Percentiles rank a stretch among this genome's conserved stretches.
These are phyloP conservation scores for Bombus pascuorum DNA, from an alignment of 1,140 invertebrate genomes.

Conservation along the genomic window DNA sequence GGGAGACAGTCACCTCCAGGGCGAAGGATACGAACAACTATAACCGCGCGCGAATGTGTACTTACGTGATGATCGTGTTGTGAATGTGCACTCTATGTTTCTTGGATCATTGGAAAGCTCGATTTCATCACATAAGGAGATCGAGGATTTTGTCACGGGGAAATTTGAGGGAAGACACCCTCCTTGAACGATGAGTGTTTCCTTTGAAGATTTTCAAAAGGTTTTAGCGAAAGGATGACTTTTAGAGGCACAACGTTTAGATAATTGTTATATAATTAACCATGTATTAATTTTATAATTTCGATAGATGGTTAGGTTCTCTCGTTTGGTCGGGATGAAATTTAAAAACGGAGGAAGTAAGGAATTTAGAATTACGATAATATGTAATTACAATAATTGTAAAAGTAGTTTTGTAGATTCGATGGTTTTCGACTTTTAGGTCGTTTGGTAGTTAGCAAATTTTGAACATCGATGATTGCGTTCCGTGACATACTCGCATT, in stretches of 20 bases:
- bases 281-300: no score
- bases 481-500: neutral
- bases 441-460: no score
- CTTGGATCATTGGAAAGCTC: neutral
- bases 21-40: neutral
- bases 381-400: neutral
- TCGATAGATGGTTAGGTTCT: no score
- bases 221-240: neutral
- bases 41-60: conserved; percentile 9
- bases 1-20: neutral
- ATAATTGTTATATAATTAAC: no score
- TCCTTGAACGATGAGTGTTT: neutral
- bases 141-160: no score
- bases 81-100: conserved; percentile 9
- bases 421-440: neutral
- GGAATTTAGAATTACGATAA: no score
- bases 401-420: neutral
- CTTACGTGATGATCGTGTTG: conserved; percentile 44
- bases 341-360: no score
- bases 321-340: no score
- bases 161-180: neutral
- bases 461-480: neutral
- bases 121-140: neutral
- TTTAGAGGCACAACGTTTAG: no score
- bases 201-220: neutral